Evolutionary conservation across 2,797 vertebrate genomes (phyloP), one percentile per base, ranked within the genome.

Genomic region (Luscinia luscinia): DNA sequence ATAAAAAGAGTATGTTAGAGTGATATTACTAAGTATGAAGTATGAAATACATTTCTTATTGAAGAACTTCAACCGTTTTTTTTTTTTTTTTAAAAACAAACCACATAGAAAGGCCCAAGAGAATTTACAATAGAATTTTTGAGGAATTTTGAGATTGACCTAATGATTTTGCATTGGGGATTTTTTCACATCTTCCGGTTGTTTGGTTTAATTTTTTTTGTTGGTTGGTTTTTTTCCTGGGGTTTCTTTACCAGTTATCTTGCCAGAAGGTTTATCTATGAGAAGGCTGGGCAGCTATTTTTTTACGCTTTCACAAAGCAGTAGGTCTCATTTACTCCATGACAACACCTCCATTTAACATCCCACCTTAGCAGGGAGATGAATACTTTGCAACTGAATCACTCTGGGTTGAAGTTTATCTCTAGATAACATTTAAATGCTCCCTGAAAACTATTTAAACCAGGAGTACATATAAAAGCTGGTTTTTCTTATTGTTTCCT

Each of bases 401-500:
- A 11, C 36, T 89, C 20, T 73, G 58, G 41, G 38, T 64, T 84
- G 79, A 87, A 86, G 38, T 76, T 86, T 93, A 74, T 93, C 80
- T 85, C 82, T 49, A 76, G 62, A 74, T 63, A 84, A 90, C 13
- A 5, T 57, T 76, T 51, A 93, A 87, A 91, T 3, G 24, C 18
- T 70, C 61, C 49, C 78, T 93, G 94, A 88, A 91, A 96, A 67
- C 34, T 82, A 67, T 94, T 96, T 86, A 89, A 84, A 36, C 74
- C 61, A 91, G 61, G 32, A 95, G 12, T 93, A 88, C 57, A 82
- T 76, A 73, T 94, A 93, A 93, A 96, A 91, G 38, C 67, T 87
- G 64, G 61, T 88, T 93, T 92, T 86, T 73, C 69, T 95, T 88
- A 93, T 90, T 91, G 59, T 94, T 96, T 95, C 95, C 87, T 93